phyloP scores from a whole-genome alignment of 64 coral and sea anemone species.

The Catalaphyllia jardinei region DNA sequence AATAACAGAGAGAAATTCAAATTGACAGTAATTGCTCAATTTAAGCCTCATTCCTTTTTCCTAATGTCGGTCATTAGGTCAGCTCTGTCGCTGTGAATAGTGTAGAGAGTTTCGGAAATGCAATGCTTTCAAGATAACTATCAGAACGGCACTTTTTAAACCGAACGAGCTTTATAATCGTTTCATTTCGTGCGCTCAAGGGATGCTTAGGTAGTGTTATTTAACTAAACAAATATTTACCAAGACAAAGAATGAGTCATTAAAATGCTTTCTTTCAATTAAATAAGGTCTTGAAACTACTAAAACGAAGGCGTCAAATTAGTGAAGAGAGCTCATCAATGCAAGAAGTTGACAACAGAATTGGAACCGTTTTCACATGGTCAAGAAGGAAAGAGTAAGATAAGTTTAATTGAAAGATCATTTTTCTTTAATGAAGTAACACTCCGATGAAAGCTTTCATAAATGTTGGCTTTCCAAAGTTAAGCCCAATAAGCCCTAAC shows the following conservation, averaged over 20 bases:
- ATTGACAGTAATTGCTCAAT: background rate
- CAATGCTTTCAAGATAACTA: background rate
- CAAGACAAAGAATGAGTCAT: slow-evolving; percentile 2
- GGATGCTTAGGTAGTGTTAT: slow-evolving; percentile 9
- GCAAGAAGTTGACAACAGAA: background rate
- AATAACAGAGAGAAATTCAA: background rate
- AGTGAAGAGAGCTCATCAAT: background rate
- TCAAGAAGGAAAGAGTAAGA: background rate
- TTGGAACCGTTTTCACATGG: background rate
- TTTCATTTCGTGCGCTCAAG: background rate
- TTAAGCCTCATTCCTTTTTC: background rate
- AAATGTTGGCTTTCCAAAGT: background rate
- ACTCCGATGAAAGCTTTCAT: background rate
- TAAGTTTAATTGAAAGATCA: background rate
- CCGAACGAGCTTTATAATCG: background rate
- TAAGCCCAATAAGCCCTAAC: too few species aligned
- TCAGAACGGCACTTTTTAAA: background rate
- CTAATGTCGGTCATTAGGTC: background rate
- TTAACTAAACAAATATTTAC: slow-evolving; percentile 33
- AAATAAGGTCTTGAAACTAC: too few species aligned
- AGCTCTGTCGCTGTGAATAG: background rate
- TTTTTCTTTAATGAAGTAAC: background rate
- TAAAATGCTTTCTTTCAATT: slow-evolving; percentile 14
- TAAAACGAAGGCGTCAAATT: background rate
- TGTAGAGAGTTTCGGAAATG: background rate